Percentiles rank a stretch among this genome's conserved stretches.
Conservation (phyloP, 2,797 vertebrate species). For the Nasua narica region DNA sequence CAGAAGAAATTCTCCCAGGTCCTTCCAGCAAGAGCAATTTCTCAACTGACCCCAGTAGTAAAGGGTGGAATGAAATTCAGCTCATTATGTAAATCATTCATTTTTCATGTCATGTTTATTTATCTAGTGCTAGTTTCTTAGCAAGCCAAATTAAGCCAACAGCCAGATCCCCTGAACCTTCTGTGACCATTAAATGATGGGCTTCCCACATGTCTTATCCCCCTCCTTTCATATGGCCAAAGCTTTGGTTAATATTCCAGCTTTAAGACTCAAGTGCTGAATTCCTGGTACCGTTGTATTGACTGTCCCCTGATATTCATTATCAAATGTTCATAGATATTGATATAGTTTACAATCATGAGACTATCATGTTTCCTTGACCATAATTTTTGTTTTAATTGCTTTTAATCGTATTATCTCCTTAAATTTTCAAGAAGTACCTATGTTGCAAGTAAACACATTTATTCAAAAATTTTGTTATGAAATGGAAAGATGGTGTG, state of each 20-base stretch:
- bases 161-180: not conserved
- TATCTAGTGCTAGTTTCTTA: not conserved
- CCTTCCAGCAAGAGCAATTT: not conserved
- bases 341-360: not conserved
- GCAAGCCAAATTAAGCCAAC: not conserved
- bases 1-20: not conserved
- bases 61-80: not conserved
- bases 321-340: not conserved
- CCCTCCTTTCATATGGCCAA: not conserved
- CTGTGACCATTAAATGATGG: not conserved
- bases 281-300: not conserved
- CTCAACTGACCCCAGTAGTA: not conserved
- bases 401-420: not conserved
- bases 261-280: not conserved
- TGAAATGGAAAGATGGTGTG: not conserved
- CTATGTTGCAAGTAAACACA: not conserved
- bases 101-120: not conserved
- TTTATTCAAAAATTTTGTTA: not conserved
- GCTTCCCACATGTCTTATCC: not conserved
- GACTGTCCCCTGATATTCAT: not conserved
- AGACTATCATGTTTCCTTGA: not conserved
- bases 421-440: not conserved
- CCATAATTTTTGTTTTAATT: not conserved
- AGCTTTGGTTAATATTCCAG: not conserved
- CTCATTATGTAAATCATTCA: not conserved